A percentile compares a stretch with the other conserved stretches of the same genome.
Conservation (phyloP, 2,113 vertebrate genomes). For the Psittacara wagleri region DNA sequence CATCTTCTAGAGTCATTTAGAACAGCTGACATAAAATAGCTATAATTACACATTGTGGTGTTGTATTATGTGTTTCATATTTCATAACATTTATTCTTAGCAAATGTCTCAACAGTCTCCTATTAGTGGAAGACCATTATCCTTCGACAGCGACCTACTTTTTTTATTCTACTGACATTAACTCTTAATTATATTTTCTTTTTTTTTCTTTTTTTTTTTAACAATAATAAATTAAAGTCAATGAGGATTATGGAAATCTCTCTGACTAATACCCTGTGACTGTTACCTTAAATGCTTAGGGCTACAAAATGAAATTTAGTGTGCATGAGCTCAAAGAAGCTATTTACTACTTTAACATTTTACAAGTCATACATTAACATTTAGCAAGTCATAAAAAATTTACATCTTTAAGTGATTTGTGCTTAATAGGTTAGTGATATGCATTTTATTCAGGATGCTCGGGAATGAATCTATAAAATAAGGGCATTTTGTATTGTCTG, state of each 20-base stretch:
- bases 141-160: conserved; percentile 18
- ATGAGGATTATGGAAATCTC: conserved; percentile 61
- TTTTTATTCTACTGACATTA: conserved; percentile 46
- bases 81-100: conserved; percentile 65
- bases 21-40: conserved; percentile 40
- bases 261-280: conserved; percentile 48
- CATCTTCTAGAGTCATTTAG: not conserved
- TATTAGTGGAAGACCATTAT: conserved; percentile 9
- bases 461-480: conserved; percentile 53
- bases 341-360: conserved; percentile 82
- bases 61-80: conserved; percentile 31
- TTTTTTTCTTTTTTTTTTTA: not conserved
- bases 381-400: conserved; percentile 78
- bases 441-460: conserved; percentile 12
- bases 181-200: conserved; percentile 47
- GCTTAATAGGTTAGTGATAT: conserved; percentile 72
- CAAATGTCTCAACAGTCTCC: conserved; percentile 15
- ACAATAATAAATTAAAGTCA: conserved; percentile 59
- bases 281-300: conserved; percentile 70
- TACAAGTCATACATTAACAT: conserved; percentile 81
- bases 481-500: conserved; percentile 44
- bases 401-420: conserved; percentile 78
- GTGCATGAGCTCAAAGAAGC: conserved; percentile 61
- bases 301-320: conserved; percentile 72
- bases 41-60: conserved; percentile 30